Conservation (phyloP, 2,797 vertebrate species). For the Pseudomugil tenellus region DNA sequence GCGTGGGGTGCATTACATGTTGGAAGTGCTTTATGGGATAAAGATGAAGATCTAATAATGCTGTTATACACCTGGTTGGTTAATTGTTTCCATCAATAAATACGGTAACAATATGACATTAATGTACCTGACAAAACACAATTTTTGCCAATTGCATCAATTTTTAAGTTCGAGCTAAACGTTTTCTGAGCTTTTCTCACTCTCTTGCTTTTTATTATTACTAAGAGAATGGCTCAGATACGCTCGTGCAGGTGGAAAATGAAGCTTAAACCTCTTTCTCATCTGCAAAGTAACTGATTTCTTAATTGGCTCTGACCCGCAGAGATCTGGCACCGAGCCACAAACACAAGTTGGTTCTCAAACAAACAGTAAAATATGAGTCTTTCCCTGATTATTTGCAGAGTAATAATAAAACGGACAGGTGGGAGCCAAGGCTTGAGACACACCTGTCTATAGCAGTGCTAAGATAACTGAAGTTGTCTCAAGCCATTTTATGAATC, state of each 20-base stretch:
- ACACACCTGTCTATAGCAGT: constrained; percentile 78
- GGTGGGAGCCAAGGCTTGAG: constrained; percentile 77
- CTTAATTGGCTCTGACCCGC: constrained; percentile 17
- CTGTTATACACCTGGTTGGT: constrained; percentile 1
- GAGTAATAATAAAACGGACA: constrained; percentile 84
- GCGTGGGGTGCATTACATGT: constrained; percentile 26
- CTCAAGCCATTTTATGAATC: constrained; percentile 67
- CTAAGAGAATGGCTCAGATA: too few relatives aligned
- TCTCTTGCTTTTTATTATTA: neutral
- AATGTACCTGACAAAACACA: neutral
- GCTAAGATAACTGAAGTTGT: constrained; percentile 70
- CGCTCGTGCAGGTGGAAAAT: constrained; percentile 8
- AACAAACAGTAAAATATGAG: constrained; percentile 81
- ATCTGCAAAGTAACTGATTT: constrained; percentile 29
- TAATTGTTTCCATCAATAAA: neutral
- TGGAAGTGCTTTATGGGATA: constrained; percentile 4
- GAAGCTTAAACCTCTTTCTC: constrained; percentile 24
- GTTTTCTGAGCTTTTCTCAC: neutral
- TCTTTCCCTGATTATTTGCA: constrained; percentile 70
- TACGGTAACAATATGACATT: neutral
- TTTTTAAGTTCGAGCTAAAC: neutral
- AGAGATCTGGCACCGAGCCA: constrained; percentile 39
- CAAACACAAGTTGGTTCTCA: constrained; percentile 66
- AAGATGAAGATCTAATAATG: neutral
- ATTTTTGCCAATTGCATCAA: neutral